Conservation (phyloP, 2,888 invertebrate species). For the Candidula unifasciata region DNA sequence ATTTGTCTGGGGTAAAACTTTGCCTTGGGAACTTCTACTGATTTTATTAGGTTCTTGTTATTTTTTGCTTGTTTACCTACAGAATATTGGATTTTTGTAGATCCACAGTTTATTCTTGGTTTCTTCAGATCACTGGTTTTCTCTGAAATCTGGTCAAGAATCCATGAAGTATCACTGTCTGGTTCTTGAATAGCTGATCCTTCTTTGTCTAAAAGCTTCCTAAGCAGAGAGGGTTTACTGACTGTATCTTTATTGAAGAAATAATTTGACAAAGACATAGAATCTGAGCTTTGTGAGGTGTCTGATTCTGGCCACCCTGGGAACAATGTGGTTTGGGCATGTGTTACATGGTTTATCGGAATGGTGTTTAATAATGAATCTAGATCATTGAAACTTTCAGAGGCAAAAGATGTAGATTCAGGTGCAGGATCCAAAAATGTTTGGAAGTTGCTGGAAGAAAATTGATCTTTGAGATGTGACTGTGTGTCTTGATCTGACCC, state of each 20-base stretch:
- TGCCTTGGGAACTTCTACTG: conserved; percentile 36
- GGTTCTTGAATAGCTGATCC: conserved; percentile 42
- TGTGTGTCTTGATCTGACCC: background rate
- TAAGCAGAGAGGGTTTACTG: conserved; percentile 49
- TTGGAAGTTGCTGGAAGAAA: background rate
- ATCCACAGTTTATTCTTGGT: background rate
- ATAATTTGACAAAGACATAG: background rate
- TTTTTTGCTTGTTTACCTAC: background rate
- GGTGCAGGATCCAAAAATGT: conserved; percentile 12
- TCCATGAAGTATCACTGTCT: conserved; percentile 27
- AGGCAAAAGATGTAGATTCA: background rate
- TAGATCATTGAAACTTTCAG: conserved; percentile 13
- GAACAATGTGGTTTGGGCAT: conserved; percentile 8
- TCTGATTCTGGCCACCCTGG: background rate
- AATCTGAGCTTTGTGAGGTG: background rate
- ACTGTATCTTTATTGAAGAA: conserved; percentile 30
- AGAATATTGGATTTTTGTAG: background rate
- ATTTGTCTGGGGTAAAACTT: background rate
- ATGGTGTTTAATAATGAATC: conserved; percentile 40
- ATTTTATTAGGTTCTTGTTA: background rate
- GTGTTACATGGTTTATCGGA: background rate
- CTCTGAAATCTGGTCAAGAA: conserved; percentile 23
- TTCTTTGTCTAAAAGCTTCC: conserved; percentile 53
- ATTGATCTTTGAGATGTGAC: background rate
- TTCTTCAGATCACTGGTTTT: conserved; percentile 14